Percentiles rank a stretch among this genome's conserved stretches.
These are phyloP conservation scores for Agapornis roseicollis DNA, from an alignment of 2,113 vertebrate species.

Conservation along the genomic window DNA sequence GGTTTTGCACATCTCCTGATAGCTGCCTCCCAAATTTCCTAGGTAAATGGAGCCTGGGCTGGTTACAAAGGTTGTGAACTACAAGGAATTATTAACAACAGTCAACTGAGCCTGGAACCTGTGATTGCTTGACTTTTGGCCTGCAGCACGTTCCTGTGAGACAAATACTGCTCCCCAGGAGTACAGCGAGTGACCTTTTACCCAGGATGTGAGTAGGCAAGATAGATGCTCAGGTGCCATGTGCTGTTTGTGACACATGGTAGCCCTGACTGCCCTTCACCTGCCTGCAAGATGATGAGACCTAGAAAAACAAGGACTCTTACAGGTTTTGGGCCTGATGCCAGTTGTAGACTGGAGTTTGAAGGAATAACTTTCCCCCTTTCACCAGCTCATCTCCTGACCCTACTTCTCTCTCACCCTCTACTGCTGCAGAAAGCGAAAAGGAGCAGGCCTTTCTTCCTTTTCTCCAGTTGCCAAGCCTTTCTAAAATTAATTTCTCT, in stretches of 20 bases:
- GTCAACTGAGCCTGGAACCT: background rate
- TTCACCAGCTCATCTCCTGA: background rate
- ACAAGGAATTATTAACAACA: slow-evolving; percentile 58
- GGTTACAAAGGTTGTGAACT: slow-evolving; percentile 55
- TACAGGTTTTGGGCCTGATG: background rate
- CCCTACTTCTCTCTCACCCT: background rate
- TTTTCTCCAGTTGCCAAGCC: background rate
- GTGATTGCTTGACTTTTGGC: background rate
- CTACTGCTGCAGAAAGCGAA: background rate
- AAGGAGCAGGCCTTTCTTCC: background rate
- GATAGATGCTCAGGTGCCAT: slow-evolving; percentile 32
- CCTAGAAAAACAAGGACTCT: slow-evolving; percentile 1
- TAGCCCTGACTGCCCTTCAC: slow-evolving; percentile 4
- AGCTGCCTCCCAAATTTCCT: background rate
- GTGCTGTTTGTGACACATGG: slow-evolving; percentile 31
- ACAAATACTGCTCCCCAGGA: background rate
- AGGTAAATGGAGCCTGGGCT: background rate
- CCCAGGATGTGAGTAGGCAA: background rate
- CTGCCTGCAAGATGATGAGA: background rate
- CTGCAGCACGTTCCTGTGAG: background rate
- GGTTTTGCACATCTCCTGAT: background rate
- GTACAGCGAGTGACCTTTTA: background rate
- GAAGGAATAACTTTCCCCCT: background rate
- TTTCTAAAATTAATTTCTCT: background rate
- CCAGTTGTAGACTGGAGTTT: background rate